Base-by-base conservation (phyloP, 2,888 invertebrate genomes). In the Tetragonula carbonaria region DNA sequence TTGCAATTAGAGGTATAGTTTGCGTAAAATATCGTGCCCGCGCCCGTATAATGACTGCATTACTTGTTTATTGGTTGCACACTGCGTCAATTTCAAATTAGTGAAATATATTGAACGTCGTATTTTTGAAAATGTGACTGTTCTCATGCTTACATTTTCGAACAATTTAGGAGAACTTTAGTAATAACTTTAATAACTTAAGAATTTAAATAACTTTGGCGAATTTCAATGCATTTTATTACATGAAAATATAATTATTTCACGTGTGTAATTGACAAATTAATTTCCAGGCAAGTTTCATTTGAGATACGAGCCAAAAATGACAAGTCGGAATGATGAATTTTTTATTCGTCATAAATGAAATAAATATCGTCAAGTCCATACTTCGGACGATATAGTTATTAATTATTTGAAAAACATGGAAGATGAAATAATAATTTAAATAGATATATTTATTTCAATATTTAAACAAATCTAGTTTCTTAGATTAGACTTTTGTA, bases 1-100 rank as follows among this genome's bases (percentile, higher is more conserved):
- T 73, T 70, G 57, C 68, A 74, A 74, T 74, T 70, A 71, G 68
- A 62, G 50, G 23, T 28, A 70, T 65, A 65, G 38, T 71, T 57
- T 11, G 45, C 4, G 14, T n/a, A n/a, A 28, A 62, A 75, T 16
- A 16, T 21, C 21, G 21, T 63, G 16, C 38, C 11, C 16, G 23
- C 23, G 53, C 59, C 18, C 51, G 51, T 50, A 28, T 68, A 76
- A 68, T 76, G 59, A 59, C 28, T 50, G 18, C 14, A 76, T 50
- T 59, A 62, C 13, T 51, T 33, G 68, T 59, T 68, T 62, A 51
- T n/a, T 50, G n/a, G 45, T 16, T n/a, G 13, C 33, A 23, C 57
- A 55, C 18, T 16, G 33, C 16, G 21, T 16, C 16, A 68, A 59
- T 33, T 59, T 67, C 33, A 45, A 45, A n/a, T 23, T 16, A 53